Percentiles rank a stretch among this genome's conserved stretches.
These are phyloP conservation scores for Zootermopsis nevadensis DNA, from an alignment of 2,888 invertebrate species.

Conservation along the genomic window DNA sequence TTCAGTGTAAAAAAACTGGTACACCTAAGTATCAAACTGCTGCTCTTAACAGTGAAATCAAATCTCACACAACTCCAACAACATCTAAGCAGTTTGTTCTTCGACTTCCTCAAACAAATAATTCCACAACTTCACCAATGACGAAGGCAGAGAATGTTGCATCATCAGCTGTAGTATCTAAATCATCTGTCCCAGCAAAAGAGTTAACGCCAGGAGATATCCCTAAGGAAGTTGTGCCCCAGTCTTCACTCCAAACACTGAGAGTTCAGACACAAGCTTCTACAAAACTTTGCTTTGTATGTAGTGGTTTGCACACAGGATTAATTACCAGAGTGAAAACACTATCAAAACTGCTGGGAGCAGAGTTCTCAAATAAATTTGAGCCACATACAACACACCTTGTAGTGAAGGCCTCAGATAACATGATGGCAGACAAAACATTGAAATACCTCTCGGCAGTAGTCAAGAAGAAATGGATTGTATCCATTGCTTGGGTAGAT, in stretches of 20 bases:
- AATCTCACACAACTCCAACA: background rate
- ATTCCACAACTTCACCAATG: background rate
- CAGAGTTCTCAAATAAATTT: constrained; percentile 26
- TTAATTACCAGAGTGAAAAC: constrained; percentile 26
- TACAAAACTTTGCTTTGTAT: constrained; percentile 24
- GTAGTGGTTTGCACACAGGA: constrained; percentile 30
- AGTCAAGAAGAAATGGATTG: constrained; percentile 16
- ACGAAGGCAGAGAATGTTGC: background rate
- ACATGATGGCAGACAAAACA: constrained; percentile 26
- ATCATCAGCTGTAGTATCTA: background rate
- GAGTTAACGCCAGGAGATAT: too few relatives aligned
- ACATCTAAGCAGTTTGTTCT: background rate
- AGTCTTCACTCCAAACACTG: too few relatives aligned
- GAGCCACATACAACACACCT: constrained; percentile 28
- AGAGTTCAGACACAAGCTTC: background rate
- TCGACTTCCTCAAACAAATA: background rate
- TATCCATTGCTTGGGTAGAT: constrained; percentile 18
- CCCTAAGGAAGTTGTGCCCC: too few relatives aligned
- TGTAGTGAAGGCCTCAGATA: constrained; percentile 13
- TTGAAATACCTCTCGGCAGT: constrained; percentile 21
- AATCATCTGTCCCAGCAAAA: background rate
- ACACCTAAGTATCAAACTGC: background rate
- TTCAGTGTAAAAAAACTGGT: background rate
- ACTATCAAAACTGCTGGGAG: constrained; percentile 19
- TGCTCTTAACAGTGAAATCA: background rate